Conservation (phyloP, 2,797 vertebrate genomes). For the Etheostoma perlongum region DNA sequence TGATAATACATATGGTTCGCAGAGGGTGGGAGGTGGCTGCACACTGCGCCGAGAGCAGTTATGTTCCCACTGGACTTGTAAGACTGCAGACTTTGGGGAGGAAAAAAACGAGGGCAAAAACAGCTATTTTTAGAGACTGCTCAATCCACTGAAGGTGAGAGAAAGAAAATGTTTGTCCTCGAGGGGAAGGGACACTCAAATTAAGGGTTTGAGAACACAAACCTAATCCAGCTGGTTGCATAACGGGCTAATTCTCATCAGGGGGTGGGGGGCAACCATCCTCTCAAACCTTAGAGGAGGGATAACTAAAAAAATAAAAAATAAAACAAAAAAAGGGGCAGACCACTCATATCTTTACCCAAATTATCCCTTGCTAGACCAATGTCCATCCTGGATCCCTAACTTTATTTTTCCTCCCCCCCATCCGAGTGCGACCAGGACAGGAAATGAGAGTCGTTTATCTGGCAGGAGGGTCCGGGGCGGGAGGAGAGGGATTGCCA, state of each 20-base stretch:
- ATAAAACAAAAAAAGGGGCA: background rate
- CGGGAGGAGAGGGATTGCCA: constrained; percentile 56
- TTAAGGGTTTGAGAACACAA: constrained; percentile 41
- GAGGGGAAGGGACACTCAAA: constrained; percentile 17
- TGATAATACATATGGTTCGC: constrained; percentile 33
- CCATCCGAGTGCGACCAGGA: constrained; percentile 28
- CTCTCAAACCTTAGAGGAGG: constrained; percentile 1
- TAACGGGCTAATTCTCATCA: constrained; percentile 35
- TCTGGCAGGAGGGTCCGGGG: constrained; percentile 51
- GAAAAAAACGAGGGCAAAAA: constrained; percentile 39
- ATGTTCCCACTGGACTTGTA: constrained; percentile 62
- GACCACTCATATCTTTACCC: constrained; percentile 6
- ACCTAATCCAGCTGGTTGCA: constrained; percentile 45
- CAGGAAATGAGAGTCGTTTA: constrained; percentile 79
- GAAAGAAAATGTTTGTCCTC: constrained; percentile 38
- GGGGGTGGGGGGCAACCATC: background rate
- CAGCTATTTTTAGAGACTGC: constrained; percentile 71
- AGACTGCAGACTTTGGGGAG: constrained; percentile 46
- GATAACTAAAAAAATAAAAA: too few species aligned
- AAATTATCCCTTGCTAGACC: constrained; percentile 6
- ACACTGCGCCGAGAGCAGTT: constrained; percentile 44
- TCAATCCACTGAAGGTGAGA: constrained; percentile 42
- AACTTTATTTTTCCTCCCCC: constrained; percentile 56
- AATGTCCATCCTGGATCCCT: constrained; percentile 25
- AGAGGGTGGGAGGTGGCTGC: constrained; percentile 66